phyloP scores from a whole-genome alignment of 2,888 invertebrate genomes.

The Diplolepis rosae region DNA sequence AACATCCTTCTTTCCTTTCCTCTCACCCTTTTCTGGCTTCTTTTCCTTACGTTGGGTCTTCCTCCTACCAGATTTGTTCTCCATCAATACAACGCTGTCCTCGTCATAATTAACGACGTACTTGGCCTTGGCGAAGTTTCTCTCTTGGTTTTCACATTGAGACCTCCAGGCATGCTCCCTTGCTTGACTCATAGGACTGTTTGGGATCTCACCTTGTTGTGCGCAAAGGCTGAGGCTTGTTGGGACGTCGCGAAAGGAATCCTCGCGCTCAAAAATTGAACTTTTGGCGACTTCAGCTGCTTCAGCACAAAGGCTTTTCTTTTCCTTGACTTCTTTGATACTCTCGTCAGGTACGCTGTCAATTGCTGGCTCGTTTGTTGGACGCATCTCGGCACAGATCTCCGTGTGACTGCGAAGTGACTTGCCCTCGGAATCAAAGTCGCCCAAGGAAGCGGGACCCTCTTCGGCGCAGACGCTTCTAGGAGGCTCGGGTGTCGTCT shows the following conservation, averaged over 20 bases:
- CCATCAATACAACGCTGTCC: conserved; percentile 64
- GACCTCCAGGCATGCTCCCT: conserved; percentile 62
- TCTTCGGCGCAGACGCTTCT: conserved; percentile 69
- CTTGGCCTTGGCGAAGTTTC: conserved; percentile 60
- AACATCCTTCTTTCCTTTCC: conserved; percentile 13
- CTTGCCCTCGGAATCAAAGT: conserved; percentile 62
- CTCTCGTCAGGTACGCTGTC: conserved; percentile 67
- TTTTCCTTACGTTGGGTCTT: conserved; percentile 6
- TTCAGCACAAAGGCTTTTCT: conserved; percentile 64
- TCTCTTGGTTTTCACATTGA: conserved; percentile 44
- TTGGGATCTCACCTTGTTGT: conserved; percentile 69
- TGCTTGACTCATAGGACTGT: conserved; percentile 67
- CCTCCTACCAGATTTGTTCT: conserved; percentile 52
- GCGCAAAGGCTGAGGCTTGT: conserved; percentile 67
- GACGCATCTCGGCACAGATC: conserved; percentile 71
- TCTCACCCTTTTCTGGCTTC: conserved; percentile 22
- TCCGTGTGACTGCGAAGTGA: conserved; percentile 65
- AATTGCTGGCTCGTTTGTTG: conserved; percentile 67
- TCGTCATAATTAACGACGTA: conserved; percentile 69
- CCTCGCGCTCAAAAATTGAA: conserved; percentile 64
- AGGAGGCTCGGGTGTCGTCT: conserved; percentile 58
- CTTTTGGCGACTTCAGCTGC: conserved; percentile 47
- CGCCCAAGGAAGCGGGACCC: conserved; percentile 67
- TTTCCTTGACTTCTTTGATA: conserved; percentile 65
- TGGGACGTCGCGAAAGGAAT: conserved; percentile 66